Evolutionary conservation across 2,888 invertebrate genomes (phyloP), one percentile per base, ranked within the genome.

Genomic region (Dynastes hyllus): DNA sequence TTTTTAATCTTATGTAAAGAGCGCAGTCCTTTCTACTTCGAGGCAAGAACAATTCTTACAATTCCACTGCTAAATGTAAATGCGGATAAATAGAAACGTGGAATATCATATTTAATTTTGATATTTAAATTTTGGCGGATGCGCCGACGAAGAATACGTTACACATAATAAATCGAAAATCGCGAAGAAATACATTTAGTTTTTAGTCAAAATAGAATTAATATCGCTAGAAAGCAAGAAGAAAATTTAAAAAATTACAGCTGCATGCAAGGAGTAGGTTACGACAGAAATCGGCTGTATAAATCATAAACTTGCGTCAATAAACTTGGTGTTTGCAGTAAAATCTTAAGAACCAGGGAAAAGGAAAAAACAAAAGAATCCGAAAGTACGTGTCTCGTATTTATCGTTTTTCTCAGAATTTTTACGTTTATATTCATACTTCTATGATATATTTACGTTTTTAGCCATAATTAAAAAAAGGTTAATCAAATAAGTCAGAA

Each of bases 231-330:
- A 65, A 13, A 65, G 13, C 32, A 65, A 70, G 29, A 53, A 45
- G 45, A 51, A 70, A 51, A n/a, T 32, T 65, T 65, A 37, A 70
- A 51, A 27, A 70, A 32, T 51, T 70, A 53, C 53, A 70, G 27
- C 70, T 70, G 51, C 70, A 70, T 70, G 70, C 53, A 53, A 32
- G 29, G 53, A 27, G 27, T 51, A 70, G 13, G 70, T 70, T 70
- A 53, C 70, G 70, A 70, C 70, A 70, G 51, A 70, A 70, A 70
- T 70, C 70, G 70, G 53, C 51, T 51, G 51, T 70, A 70, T 70
- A 70, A 70, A 70, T 70, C 70, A 70, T 70, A 70, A 70, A 70
- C 70, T 70, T 51, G 27, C 70, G 70, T 70, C 70, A 70, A 70
- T 70, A 70, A 70, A 70, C 53, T 70, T 70, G 53, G 70, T 70